These are phyloP conservation scores for Caenorhabditis sp. DNA, from an alignment of 2,888 invertebrate genomes.

Conservation along the genomic window DNA sequence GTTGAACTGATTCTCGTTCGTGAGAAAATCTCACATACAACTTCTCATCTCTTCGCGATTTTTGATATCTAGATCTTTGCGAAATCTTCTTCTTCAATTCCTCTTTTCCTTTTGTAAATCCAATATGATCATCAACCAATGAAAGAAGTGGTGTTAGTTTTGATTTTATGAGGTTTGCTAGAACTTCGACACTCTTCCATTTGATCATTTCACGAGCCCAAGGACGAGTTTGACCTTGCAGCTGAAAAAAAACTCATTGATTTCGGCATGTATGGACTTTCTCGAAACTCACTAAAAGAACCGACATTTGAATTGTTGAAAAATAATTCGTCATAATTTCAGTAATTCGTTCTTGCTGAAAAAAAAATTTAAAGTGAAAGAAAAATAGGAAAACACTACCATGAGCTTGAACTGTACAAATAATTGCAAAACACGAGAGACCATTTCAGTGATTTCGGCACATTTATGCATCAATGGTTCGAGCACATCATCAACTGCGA, in stretches of 20 bases:
- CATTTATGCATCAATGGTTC: constrained; percentile 20
- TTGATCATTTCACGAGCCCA: constrained; percentile 24
- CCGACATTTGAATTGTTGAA: constrained; percentile 27
- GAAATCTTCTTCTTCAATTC: constrained; percentile 41
- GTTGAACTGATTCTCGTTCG: constrained; percentile 36
- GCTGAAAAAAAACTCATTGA: constrained; percentile 7
- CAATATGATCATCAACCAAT: constrained; percentile 40
- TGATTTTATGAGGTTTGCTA: constrained; percentile 23
- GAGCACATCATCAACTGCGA: constrained; percentile 28
- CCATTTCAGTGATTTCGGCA: constrained; percentile 29
- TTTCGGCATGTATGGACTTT: no score
- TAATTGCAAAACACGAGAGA: constrained; percentile 28
- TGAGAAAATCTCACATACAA: constrained; percentile 31
- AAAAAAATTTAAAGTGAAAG: no score
- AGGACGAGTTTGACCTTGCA: constrained; percentile 19
- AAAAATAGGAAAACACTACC: background rate
- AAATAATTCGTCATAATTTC: constrained; percentile 35
- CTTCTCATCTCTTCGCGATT: constrained; percentile 36
- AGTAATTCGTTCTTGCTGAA: constrained; percentile 30
- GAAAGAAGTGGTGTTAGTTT: constrained; percentile 28
- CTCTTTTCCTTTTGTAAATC: constrained; percentile 39
- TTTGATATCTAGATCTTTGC: constrained; percentile 32
- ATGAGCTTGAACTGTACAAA: constrained; percentile 40
- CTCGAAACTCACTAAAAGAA: constrained; percentile 20
- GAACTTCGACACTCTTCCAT: constrained; percentile 20